These are phyloP conservation scores for Oncorhynchus keta DNA, from an alignment of 2,113 vertebrate species.

Conservation along the genomic window DNA sequence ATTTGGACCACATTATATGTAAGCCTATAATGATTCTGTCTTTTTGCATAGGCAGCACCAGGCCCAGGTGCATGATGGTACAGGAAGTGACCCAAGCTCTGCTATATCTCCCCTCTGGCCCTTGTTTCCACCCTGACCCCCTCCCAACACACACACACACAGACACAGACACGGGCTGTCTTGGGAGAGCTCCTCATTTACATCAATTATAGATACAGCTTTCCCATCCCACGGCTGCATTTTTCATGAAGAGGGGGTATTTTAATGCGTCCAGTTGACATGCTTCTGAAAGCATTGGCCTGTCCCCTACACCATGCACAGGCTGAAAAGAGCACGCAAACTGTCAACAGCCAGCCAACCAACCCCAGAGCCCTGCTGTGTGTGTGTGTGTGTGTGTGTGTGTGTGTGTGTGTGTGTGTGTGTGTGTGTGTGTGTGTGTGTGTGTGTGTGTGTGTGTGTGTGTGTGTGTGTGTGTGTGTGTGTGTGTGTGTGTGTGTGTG, in stretches of 20 bases:
- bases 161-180: conserved; percentile 54
- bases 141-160: conserved; percentile 38
- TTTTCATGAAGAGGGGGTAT: conserved; percentile 73
- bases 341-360: conserved; percentile 1
- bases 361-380: conserved; percentile 3
- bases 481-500: conserved; percentile 11
- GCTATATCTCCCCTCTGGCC: conserved; percentile 33
- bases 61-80: conserved; percentile 45
- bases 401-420: conserved; percentile 12
- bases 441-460: conserved; percentile 15
- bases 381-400: conserved; percentile 14
- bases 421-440: conserved; percentile 4
- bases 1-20: too few species aligned
- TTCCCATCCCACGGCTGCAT: conserved; percentile 71
- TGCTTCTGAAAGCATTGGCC: conserved; percentile 70
- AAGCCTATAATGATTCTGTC: conserved; percentile 20
- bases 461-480: conserved; percentile 16
- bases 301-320: conserved; percentile 58
- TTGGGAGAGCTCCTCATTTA: conserved; percentile 76
- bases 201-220: conserved; percentile 79
- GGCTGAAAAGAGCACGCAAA: conserved; percentile 22
- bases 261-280: conserved; percentile 77
- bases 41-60: conserved; percentile 33
- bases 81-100: conserved; percentile 44
- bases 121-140: conserved; percentile 49